Evolutionary conservation across 2,113 vertebrate genomes (phyloP).

Genomic region (Lepidothrix coronata): DNA sequence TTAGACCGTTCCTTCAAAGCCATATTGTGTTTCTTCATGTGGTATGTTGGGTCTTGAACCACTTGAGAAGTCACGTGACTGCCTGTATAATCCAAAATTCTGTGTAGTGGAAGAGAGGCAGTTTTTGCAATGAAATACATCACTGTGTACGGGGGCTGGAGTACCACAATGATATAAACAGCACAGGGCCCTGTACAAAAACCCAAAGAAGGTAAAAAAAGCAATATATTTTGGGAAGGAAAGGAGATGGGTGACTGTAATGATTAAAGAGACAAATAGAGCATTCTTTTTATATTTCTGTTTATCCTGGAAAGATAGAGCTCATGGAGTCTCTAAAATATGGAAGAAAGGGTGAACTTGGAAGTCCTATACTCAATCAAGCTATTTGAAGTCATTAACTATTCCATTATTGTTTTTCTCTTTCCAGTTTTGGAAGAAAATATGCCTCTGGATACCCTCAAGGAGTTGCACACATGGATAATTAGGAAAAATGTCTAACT

Average conservation of each 20-base stretch:
- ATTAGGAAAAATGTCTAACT: background rate
- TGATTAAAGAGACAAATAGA: background rate
- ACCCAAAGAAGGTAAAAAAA: background rate
- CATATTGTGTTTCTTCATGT: background rate
- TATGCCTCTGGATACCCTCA: background rate
- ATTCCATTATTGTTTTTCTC: background rate
- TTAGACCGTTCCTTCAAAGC: background rate
- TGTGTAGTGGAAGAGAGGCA: background rate
- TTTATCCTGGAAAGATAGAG: background rate
- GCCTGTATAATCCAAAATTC: background rate
- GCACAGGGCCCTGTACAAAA: background rate
- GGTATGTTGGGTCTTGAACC: background rate
- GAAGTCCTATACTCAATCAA: background rate
- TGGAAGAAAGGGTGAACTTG: background rate
- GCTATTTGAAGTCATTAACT: background rate
- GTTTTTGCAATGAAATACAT: background rate
- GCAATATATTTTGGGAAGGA: background rate
- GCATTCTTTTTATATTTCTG: background rate
- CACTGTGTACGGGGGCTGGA: background rate
- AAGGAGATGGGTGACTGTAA: background rate
- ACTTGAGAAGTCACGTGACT: background rate
- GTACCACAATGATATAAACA: background rate
- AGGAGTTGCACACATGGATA: background rate
- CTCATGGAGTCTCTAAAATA: background rate
- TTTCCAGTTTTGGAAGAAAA: background rate